Base-by-base conservation (phyloP, 2,113 vertebrate genomes). In the Brachyhypopomus occidentalis region DNA sequence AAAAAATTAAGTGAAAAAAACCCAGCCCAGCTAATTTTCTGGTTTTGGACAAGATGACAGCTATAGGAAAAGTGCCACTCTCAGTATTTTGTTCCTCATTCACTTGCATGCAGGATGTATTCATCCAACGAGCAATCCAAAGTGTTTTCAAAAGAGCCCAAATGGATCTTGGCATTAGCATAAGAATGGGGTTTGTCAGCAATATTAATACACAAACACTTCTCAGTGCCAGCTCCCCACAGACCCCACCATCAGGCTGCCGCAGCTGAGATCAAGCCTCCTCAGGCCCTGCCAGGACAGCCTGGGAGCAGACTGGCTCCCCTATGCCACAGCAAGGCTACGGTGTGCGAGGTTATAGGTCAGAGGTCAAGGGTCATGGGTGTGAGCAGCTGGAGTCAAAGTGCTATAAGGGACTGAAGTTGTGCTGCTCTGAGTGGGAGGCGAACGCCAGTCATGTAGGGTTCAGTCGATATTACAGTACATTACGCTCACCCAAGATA, bases 151-250 rank as follows among this genome's bases (percentile, higher is more conserved):
- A 81, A 81, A 76, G 48, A 72, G 41, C 38, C 67, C 69, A 79
- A 84, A 85, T 78, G 75, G 84, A 83, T 76, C 77, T 69, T 78
- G 27, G 25, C 83, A 85, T 83, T 85, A 82, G 36, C 78, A 87
- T 85, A 52, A 85, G 75, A 87, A 87, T 83, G 81, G 69, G 70
- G 48, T 81, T 85, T 82, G 78, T 87, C 84, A 79, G 81, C 81
- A 84, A 48, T 83, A 82, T 82, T 34, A 22, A 82, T 82, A 77
- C 69, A 85, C 70, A 80, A 76, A 78, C 67, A 62, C 67, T 75
- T 80, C 36, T 84, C 58, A 69, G 23, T 84, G 41, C n/a, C 17
- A 78, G 74, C 34, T 78, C 58, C 22, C 67, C 34, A 30, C 70
- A 75, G 70, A 36, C 45, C 41, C 3, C 67, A n/a, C 80, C 66